Base-by-base conservation (phyloP, 2,113 vertebrate genomes). In the Anseranas semipalmata region DNA sequence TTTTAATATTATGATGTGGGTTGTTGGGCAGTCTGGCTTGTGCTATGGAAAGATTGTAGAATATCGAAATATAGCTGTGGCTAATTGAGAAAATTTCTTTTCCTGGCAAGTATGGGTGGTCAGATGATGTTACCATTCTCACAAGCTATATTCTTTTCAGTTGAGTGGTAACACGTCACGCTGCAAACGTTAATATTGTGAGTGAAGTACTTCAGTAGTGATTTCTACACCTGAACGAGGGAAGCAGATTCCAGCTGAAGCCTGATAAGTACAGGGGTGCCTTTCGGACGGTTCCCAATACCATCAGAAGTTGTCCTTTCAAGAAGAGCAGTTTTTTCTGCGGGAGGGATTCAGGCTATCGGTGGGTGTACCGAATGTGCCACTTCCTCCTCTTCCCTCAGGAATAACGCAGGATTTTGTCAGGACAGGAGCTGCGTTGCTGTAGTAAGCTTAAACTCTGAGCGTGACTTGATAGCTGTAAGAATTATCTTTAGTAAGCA, bases 91-190 rank as follows among this genome's bases (percentile, higher is more conserved):
- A 17, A 7, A 5, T 21, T 30, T 46, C 15, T 71, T 89, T 81
- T 27, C 33, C 17, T 65, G 24, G 28, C 1, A 0, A 25, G 24
- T 25, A 8, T 50, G 12, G 6, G 15, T 2, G 0, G 27, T 63
- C 52, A 70, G 14, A 19, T 55, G 35, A 63, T 13, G 6, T 46
- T 77, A 21, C 4, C 20, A 22, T 73, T 77, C n/a, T 50, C 53
- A 27, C 3, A 62, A 28, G 32, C 24, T 55, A n/a, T 50, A 41
- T 62, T 74, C 3, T 35, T 33, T 89, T 71, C 39, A 62, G 41
- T 80, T 67, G 58, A 67, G n/a, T 27, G 32, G 20, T 68, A 68
- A 27, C 25, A 32, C 2, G 2, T 60, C 56, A 19, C 33, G 24
- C 39, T 65, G 15, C 71, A 78, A 27, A 24, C 45, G 70, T 63